These are phyloP conservation scores for Botia almorhae DNA, from an alignment of 2,797 vertebrate species.

Conservation along the genomic window DNA sequence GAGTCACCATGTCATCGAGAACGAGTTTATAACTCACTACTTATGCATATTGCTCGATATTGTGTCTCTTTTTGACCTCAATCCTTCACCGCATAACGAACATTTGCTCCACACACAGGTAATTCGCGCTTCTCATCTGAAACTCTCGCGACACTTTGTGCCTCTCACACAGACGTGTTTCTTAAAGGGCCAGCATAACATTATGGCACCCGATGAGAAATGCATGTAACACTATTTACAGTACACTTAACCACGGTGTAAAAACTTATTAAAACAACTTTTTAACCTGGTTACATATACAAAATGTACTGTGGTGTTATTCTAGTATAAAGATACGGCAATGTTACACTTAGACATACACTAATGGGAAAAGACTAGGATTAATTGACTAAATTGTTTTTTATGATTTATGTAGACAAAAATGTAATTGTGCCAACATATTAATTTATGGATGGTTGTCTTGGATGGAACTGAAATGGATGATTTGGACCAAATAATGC, in stretches of 20 bases:
- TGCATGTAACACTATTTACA: not conserved
- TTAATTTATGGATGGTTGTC: no score
- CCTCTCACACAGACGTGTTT: no score
- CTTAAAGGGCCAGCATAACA: no score
- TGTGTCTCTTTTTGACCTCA: not conserved
- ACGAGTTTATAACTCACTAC: not conserved
- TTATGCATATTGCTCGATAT: not conserved
- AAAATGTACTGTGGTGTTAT: not conserved
- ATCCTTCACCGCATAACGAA: not conserved
- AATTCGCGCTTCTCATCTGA: not conserved
- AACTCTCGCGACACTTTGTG: no score
- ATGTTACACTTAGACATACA: not conserved
- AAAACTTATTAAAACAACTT: not conserved
- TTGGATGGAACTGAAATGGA: no score
- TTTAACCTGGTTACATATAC: not conserved
- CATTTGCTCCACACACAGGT: no score
- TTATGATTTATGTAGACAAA: no score
- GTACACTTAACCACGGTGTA: not conserved
- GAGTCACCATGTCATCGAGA: not conserved
- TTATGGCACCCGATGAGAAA: not conserved
- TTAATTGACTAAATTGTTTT: no score
- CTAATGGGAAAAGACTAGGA: no score
- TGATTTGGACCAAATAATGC: no score
- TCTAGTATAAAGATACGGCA: not conserved
- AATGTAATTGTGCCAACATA: no score